These are phyloP conservation scores for Berghia stephanieae DNA, from an alignment of 1,140 invertebrate genomes.

Conservation along the genomic window DNA sequence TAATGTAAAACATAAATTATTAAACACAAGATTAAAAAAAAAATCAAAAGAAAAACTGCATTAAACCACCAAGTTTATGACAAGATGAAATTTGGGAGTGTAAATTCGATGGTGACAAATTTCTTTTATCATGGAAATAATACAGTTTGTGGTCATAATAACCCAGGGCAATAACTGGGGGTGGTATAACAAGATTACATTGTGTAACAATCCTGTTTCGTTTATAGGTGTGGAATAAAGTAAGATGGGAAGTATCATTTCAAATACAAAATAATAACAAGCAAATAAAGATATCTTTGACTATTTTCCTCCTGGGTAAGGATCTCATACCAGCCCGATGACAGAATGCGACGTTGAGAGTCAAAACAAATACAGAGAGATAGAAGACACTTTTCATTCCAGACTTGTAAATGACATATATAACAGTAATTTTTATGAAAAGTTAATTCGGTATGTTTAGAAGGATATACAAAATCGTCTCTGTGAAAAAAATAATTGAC, in stretches of 20 bases:
- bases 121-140: background rate
- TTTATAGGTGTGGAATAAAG: too few species aligned
- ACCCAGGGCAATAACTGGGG: too few species aligned
- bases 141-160: too few species aligned
- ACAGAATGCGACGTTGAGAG: too few species aligned
- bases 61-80: background rate
- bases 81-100: background rate
- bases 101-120: background rate
- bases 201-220: too few species aligned
- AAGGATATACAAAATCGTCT: background rate
- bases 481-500: background rate
- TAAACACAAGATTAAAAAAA: background rate
- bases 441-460: background rate
- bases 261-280: too few species aligned
- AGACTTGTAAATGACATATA: background rate
- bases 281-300: too few species aligned
- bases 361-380: background rate
- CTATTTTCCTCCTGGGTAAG: too few species aligned
- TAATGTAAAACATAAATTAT: constrained; percentile 24
- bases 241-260: too few species aligned
- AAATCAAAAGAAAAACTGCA: background rate
- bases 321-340: too few species aligned
- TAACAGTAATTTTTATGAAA: background rate
- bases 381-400: background rate
- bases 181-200: too few species aligned